phyloP scores from a whole-genome alignment of 2,888 invertebrate species.

The Drosophila yooni region DNA sequence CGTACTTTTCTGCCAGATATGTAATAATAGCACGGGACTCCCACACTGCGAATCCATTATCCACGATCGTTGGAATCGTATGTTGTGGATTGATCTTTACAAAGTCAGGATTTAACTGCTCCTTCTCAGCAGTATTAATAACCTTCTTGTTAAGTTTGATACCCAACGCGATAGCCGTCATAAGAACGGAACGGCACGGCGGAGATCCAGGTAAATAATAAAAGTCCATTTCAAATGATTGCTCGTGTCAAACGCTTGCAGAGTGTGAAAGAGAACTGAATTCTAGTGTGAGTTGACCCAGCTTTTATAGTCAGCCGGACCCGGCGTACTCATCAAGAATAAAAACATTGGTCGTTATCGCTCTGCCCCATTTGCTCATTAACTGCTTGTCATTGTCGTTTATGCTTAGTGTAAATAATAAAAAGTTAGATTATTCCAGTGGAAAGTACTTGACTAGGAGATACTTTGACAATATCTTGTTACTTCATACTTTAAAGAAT shows the following conservation, averaged over 20 bases:
- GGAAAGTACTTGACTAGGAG: neutral
- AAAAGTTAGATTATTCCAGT: neutral
- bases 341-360: constrained; percentile 1
- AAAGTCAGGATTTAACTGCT: constrained; percentile 89
- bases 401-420: too few relatives aligned
- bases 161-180: constrained; percentile 88
- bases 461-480: neutral
- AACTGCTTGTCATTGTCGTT: neutral
- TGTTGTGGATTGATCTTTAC: constrained; percentile 92
- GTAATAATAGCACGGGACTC: constrained; percentile 93
- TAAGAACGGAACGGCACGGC: constrained; percentile 88
- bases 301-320: constrained; percentile 19
- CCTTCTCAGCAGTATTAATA: constrained; percentile 87
- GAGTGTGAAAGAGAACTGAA: constrained; percentile 31
- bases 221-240: constrained; percentile 86
- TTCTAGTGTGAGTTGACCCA: neutral
- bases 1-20: constrained; percentile 92
- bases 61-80: constrained; percentile 92
- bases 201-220: constrained; percentile 88
- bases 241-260: constrained; percentile 9
- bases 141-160: constrained; percentile 88
- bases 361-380: neutral
- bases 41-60: constrained; percentile 91
- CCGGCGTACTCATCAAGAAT: neutral
- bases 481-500: too few relatives aligned